phyloP scores from a whole-genome alignment of 2,113 vertebrate species.

The Petroica traversi region DNA sequence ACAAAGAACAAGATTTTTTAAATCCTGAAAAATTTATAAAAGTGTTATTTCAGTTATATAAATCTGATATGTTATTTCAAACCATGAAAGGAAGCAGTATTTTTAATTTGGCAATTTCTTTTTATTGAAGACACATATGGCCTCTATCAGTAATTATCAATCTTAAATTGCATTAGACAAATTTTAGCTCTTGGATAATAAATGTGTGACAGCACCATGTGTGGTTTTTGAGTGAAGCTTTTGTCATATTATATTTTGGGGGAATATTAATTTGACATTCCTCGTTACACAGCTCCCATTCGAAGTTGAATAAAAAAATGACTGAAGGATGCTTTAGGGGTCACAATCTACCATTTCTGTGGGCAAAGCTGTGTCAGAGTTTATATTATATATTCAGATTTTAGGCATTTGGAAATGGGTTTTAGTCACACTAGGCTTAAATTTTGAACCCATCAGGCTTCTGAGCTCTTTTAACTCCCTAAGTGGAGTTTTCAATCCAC shows the following conservation, averaged over 20 bases:
- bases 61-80: not conserved
- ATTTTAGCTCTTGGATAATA: not conserved
- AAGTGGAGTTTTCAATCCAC: not conserved
- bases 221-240: not conserved
- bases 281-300: not conserved
- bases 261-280: not conserved
- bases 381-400: not conserved
- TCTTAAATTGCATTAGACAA: not conserved
- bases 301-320: not conserved
- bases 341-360: not conserved
- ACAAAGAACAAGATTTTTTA: not conserved
- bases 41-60: not conserved
- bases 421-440: not conserved
- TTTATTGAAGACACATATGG: conserved; percentile 2
- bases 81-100: not conserved
- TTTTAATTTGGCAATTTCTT: not conserved
- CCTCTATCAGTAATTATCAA: conserved; percentile 23
- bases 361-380: not conserved
- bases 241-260: not conserved
- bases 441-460: not conserved
- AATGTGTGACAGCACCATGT: not conserved
- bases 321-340: not conserved
- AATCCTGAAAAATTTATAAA: not conserved
- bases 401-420: not conserved
- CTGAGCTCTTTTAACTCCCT: not conserved